Evolutionary conservation across 1,140 invertebrate species (phyloP), one percentile per base, ranked within the genome.

Genomic region (Pollicipes pollicipes): DNA sequence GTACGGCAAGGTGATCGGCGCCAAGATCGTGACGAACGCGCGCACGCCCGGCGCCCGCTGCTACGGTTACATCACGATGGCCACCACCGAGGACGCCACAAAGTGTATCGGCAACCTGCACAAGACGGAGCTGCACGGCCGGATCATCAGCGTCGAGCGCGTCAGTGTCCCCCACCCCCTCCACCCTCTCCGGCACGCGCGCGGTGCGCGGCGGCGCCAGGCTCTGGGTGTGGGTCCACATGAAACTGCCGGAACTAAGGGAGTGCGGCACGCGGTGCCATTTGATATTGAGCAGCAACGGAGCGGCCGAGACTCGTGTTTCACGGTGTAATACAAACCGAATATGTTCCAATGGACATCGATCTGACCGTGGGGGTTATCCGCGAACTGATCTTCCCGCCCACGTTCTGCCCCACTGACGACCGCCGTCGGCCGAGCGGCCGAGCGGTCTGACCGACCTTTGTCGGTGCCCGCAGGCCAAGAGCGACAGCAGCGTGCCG

Each of bases 21-120:
- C 93, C 0, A 97, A 97, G 83, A 90, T 97, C n/a, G 94, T 97
- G 0, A 95, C 93, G 1, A 96, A 95, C 81, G 91, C 93, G 0
- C 84, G 88, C 70, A 91, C 89, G 31, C 92, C 93, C 2, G 92
- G 92, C 29, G 88, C 91, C 28, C 85, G 90, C 69, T 96, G 93
- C 79, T 97, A 95, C 79, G 95, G 94, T 35, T 95, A 95, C 79
- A 91, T 97, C 3, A 95, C 92, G 0, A 95, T 97, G 91, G 88
- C 87, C 0, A 88, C 88, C 29, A 85, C 87, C 58, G 89, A 90
- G 72, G 93, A 96, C 81, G 92, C 93, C 10, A 85, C 88, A 28
- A 89, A 90, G 75, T 95, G 92, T 79, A 95, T 96, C 75, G 87
- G 90, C 76, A 86, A 92, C 80, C 81, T 96, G 21, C 90, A 96